Evolutionary conservation across 2,888 invertebrate species (phyloP), one percentile per base, ranked within the genome.

Genomic region (Selenia dentaria): DNA sequence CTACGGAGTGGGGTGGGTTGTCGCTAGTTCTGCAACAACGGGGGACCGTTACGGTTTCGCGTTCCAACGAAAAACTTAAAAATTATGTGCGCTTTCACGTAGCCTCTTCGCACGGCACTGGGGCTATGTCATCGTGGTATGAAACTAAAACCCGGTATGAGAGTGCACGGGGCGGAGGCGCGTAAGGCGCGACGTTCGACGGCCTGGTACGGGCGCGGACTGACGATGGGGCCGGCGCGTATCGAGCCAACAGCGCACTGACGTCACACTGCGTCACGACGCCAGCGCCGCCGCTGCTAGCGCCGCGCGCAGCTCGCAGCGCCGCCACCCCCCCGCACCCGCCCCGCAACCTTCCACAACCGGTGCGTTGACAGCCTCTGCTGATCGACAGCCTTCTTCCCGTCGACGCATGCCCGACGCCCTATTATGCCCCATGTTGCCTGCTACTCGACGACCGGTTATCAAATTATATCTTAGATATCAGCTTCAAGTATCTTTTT

Each of bases 201-300:
- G 85, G 85, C 85, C 85, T 84, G 87, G 75, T 79, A 81, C 85
- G 87, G 85, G 87, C 87, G 89, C 91, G 91, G 91, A 92, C 90
- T 91, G 92, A 84, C 86, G 91, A 81, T 84, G 85, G 90, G 86
- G 86, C 88, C 91, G 87, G 86, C 84, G 85, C 90, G 91, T 92
- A 92, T 92, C 89, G 92, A 93, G 92, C 91, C 93, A 92, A 92
- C 92, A 91, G 92, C 92, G 88, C 92, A 92, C 92, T 93, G 93
- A 93, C 93, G 92, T 93, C 93, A 93, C 92, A 93, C 93, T 93
- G 93, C 93, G 92, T 92, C 92, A 90, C 92, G 84, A 85, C 84
- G 86, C 82, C 83, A 83, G 83, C 88, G 86, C 85, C 83, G 86
- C 85, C 83, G 75, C 78, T 64, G 70, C 72, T 72, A 67, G 59